Base-by-base conservation (phyloP, 1,140 invertebrate genomes). In the Papilio polytes region DNA sequence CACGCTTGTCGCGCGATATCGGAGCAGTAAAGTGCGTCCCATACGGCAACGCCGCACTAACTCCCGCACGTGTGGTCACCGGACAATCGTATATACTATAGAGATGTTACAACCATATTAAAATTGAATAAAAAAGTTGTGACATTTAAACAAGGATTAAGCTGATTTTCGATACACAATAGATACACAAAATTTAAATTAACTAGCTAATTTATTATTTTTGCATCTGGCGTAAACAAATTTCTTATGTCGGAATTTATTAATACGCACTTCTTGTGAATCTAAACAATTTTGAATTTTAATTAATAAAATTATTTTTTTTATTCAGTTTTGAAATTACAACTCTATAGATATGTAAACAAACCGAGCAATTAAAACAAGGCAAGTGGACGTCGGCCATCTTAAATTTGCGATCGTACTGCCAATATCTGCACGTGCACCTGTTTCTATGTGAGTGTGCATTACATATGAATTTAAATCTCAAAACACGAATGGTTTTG, bases 381-480 rank as follows among this genome's bases (percentile, higher is more conserved):
- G 91, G 88, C 90, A 93, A 93, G 91, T 92, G 87, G 85, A 87
- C 86, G 89, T 90, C 85, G 85, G 91, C 90, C 91, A 93, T 93
- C 91, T 93, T 93, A 93, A 93, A 93, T 93, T 91, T 92, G 85
- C 83, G 86, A 86, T 85, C 90, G 90, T 91, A 92, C 92, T 89
- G 91, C 86, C 91, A 92, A 93, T 92, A 93, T 91, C 90, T 90
- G 87, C 85, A 78, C 56, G 87, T 83, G 85, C 84, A 87, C 86
- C 89, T 88, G 88, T 89, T 90, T 85, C 84, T 81, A 77, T 59
- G 85, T 84, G 86, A 85, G 84, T 84, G 87, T 85, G 83, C 84
- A 81, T 85, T 86, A 83, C 80, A 80, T 88, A 78, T 86, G 85
- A 85, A 88, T 87, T 86, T 87, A 85, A 63, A 46, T 59, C 18